These are phyloP conservation scores for Tamias sibiricus DNA, from an alignment of 2,113 vertebrate species.

Conservation along the genomic window DNA sequence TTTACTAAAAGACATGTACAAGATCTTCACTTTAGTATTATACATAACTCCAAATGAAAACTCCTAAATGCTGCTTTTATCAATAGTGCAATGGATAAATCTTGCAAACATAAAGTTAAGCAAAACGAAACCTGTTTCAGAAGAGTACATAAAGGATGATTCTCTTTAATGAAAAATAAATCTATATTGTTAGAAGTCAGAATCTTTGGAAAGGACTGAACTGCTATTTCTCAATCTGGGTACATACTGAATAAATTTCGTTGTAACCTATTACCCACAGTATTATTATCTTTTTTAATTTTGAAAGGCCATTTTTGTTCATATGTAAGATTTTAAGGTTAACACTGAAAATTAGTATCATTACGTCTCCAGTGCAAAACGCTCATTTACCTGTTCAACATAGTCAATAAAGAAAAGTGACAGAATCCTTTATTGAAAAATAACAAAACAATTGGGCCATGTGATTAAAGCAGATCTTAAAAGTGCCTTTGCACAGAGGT, in stretches of 20 bases:
- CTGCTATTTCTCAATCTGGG: neutral
- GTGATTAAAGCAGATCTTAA: neutral
- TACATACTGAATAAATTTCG: neutral
- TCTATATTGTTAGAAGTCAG: neutral
- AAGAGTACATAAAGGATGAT: neutral
- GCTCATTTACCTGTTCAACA: neutral
- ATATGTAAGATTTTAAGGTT: neutral
- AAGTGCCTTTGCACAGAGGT: neutral
- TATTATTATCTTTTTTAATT: neutral
- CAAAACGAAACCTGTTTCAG: neutral
- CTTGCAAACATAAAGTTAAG: neutral
- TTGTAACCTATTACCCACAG: neutral
- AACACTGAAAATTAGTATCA: neutral
- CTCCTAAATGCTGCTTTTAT: neutral
- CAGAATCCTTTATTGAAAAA: neutral
- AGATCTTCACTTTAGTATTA: conserved; percentile 36
- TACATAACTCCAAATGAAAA: neutral
- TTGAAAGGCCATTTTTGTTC: neutral
- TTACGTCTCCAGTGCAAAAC: neutral
- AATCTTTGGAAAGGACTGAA: neutral
- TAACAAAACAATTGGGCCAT: neutral
- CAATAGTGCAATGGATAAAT: neutral
- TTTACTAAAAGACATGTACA: neutral
- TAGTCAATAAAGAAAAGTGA: neutral
- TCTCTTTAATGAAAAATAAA: conserved; percentile 10